Conservation (phyloP, 2,888 invertebrate species). For the Meghimatium bilineatum region DNA sequence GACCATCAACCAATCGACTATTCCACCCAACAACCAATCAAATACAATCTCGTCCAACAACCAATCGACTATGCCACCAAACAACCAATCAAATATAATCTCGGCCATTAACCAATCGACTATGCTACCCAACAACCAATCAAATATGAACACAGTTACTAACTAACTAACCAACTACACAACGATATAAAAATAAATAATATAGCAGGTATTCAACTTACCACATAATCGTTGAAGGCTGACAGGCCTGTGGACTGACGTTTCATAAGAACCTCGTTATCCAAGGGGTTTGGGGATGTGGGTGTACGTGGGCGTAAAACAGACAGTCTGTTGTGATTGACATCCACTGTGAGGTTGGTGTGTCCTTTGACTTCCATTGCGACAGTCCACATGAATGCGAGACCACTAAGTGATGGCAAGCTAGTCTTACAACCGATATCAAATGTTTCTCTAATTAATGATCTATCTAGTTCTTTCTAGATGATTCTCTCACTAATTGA, state of each 20-base stretch:
- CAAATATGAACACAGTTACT: too few relatives aligned
- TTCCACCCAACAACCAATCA: background rate
- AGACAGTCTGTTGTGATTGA: slow-evolving; percentile 37
- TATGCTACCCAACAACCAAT: background rate
- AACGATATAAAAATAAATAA: too few relatives aligned
- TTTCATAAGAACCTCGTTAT: slow-evolving; percentile 32
- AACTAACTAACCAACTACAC: background rate
- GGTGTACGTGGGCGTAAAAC: slow-evolving; percentile 22
- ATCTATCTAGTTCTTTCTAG: too few relatives aligned
- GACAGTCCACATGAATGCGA: background rate
- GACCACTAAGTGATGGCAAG: background rate
- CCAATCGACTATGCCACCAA: background rate
- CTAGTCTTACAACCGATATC: background rate
- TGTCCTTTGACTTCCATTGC: slow-evolving; percentile 13
- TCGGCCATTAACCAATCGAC: too few relatives aligned
- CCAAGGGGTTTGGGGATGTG: slow-evolving; percentile 42
- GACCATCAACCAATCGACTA: too few relatives aligned
- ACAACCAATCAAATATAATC: too few relatives aligned
- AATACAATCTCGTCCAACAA: background rate
- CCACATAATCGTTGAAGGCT: slow-evolving; percentile 50
- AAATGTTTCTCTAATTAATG: too few relatives aligned
- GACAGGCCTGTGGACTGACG: slow-evolving; percentile 41
- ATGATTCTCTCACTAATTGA: background rate
- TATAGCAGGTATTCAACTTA: slow-evolving; percentile 10
- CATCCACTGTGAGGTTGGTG: slow-evolving; percentile 37